These are phyloP conservation scores for Mesocentrotus franciscanus DNA, from an alignment of 53 echinoderm and acorn worm species.

Conservation along the genomic window DNA sequence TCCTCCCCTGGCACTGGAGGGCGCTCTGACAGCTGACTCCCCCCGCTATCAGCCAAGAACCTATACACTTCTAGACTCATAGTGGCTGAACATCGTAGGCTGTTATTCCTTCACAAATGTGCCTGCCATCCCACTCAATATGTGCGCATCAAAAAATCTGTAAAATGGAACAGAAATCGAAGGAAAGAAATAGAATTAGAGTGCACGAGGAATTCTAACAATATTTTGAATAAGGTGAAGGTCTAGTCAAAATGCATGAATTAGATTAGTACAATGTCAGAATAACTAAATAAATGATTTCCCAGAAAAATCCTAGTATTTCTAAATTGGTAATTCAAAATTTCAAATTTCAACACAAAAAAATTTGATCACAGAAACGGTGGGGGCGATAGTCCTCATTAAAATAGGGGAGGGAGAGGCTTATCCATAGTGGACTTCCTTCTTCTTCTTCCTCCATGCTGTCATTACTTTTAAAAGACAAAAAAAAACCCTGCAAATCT, in stretches of 20 bases:
- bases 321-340: no score
- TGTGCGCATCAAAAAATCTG: conserved; percentile 5
- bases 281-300: not conserved
- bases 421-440: not conserved
- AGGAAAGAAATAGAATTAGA: not conserved
- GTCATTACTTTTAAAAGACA: not conserved
- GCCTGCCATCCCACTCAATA: conserved; percentile 32
- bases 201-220: not conserved
- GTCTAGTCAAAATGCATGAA: not conserved
- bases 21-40: conserved; percentile 80
- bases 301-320: not conserved
- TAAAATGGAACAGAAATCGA: not conserved
- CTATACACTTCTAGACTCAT: conserved; percentile 83
- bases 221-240: not conserved
- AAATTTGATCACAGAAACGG: no score
- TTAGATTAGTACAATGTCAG: not conserved
- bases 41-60: conserved; percentile 83
- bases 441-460: not conserved
- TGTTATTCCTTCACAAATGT: conserved; percentile 37
- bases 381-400: no score
- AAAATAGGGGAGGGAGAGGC: no score
- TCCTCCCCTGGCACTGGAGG: conserved; percentile 92
- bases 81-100: conserved; percentile 46
- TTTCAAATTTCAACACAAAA: no score
- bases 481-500: not conserved